phyloP scores from a whole-genome alignment of 2,888 invertebrate genomes.

The Parasteatoda lunata region DNA sequence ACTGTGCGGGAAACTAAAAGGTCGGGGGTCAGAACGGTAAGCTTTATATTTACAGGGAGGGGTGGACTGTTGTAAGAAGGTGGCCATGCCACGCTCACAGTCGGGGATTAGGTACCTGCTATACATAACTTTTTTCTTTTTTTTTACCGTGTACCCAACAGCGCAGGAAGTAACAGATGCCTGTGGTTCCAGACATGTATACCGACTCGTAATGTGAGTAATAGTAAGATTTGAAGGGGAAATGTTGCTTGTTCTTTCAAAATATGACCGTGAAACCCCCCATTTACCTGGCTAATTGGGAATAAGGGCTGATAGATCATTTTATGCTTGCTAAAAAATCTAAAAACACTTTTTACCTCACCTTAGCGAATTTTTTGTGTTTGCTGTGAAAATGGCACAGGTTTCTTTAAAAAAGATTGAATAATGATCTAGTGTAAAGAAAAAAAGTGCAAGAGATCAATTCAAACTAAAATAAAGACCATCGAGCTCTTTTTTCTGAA shows the following conservation, averaged over 20 bases:
- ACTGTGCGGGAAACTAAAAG: too few relatives aligned
- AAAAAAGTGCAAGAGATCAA: too few relatives aligned
- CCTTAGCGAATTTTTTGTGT: too few relatives aligned
- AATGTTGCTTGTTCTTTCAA: slow-evolving; percentile 9
- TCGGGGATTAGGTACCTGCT: slow-evolving; percentile 5
- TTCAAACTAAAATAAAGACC: too few relatives aligned
- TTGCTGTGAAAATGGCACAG: too few relatives aligned
- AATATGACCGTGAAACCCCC: neutral
- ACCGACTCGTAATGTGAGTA: slow-evolving; percentile 26
- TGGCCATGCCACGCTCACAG: slow-evolving; percentile 20
- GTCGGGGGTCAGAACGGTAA: slow-evolving; percentile 14
- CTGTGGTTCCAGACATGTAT: slow-evolving; percentile 1
- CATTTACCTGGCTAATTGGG: neutral
- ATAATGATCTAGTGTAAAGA: too few relatives aligned
- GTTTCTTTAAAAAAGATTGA: too few relatives aligned
- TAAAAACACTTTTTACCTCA: too few relatives aligned
- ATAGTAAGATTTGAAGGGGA: slow-evolving; percentile 3
- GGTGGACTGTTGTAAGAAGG: slow-evolving; percentile 35
- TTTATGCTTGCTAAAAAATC: too few relatives aligned
- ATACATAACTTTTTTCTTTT: slow-evolving; percentile 6
- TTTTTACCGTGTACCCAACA: slow-evolving; percentile 33
- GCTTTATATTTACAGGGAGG: slow-evolving; percentile 48
- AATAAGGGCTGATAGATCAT: neutral
- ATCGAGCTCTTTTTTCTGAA: too few relatives aligned
- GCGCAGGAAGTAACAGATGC: slow-evolving; percentile 64